Evolutionary conservation across 92 coral and sea anemone species (phyloP), one percentile per base, ranked within the genome.

Genomic region (Parazoanthus atlanticus): DNA sequence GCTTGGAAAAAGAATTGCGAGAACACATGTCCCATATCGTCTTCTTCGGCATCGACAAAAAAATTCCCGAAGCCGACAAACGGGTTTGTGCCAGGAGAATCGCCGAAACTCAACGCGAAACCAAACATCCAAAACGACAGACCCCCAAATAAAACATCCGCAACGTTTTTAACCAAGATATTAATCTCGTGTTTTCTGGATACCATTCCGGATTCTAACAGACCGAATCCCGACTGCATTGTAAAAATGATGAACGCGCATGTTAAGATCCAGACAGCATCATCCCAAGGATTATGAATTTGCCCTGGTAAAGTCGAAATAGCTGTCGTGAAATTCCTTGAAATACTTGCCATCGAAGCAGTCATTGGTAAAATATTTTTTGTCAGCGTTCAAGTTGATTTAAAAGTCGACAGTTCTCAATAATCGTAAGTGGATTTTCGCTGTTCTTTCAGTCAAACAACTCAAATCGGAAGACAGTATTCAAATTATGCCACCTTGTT

Each of bases 51-150:
- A 65, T 92, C 94, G 30, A 92, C 90, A 34, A 92, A 92, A 34
- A 92, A 92, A 29, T 82, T 81, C 23, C 94, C 94, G 19, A 89
- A 89, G 25, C 94, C 94, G 13, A 92, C 88, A 61, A 92, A 74
- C 33, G 86, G 89, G 64, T 92, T 92, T 38, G 94, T 52, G 19
- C 94, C 94, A 1, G 77, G 80, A 19, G 88, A 79, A 78, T 86
- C 85, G 66, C 94, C 94, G 32, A 86, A 92, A 69, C 92, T 89
- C 28, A 92, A 87, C 7, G 94, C 94, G 43, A 61, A 92, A 0
- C 94, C 94, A 66, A 92, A 92, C 94, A 92, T 92, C 94, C 94
- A 92, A 82, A 89, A 92, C 17, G 94, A 91, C 12, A 92, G 81
- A 13, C 94, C 94, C 12, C 94, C 94, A 41, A 92, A 92, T 64